Conservation (phyloP, 2,113 vertebrate species). For the Prinia subflava region DNA sequence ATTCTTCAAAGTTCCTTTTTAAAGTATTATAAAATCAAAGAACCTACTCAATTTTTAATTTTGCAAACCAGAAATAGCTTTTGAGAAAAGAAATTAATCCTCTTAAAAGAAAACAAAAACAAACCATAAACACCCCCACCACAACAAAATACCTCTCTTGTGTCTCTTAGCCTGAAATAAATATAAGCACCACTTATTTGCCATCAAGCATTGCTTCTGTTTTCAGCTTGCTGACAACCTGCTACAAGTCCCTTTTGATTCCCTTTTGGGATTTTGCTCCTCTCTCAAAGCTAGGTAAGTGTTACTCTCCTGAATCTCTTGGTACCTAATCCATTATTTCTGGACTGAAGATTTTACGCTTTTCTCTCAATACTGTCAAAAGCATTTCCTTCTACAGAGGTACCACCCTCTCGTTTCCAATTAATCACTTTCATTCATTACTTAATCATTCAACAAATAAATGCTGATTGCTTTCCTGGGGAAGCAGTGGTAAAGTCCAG, state of each 20-base stretch:
- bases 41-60: neutral
- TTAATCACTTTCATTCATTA: neutral
- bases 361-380: conserved; percentile 21
- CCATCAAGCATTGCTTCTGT: neutral
- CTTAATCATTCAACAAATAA: conserved; percentile 3
- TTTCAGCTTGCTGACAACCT: neutral
- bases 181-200: neutral
- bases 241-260: neutral
- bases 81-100: conserved; percentile 1
- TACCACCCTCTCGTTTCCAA: neutral
- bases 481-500: neutral
- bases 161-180: conserved; percentile 14
- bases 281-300: neutral
- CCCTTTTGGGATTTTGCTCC: neutral
- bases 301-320: neutral
- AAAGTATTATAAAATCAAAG: conserved; percentile 15
- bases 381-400: neutral
- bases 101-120: neutral
- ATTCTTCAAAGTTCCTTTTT: neutral
- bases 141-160: neutral
- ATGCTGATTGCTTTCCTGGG: neutral
- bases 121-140: neutral
- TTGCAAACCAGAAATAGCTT: neutral
- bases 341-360: neutral
- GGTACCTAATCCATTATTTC: neutral